Conservation (phyloP, 2,113 vertebrate species). For the Tetraodon nigroviridis region DNA sequence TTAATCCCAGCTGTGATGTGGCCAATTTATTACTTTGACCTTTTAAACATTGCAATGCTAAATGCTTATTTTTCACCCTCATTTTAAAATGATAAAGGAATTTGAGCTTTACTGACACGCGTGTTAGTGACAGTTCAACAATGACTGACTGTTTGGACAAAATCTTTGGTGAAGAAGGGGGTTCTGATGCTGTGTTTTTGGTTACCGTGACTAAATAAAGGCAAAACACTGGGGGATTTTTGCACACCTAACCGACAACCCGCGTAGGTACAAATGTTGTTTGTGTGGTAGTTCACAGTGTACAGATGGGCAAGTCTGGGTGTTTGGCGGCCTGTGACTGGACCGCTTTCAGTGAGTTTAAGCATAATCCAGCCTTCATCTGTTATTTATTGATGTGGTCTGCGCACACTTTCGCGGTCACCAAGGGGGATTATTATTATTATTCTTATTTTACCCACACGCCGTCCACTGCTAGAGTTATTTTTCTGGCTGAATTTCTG, state of each 20-base stretch:
- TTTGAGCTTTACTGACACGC: slow-evolving; percentile 34
- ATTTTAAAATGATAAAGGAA: slow-evolving; percentile 27
- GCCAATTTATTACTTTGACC: slow-evolving; percentile 52
- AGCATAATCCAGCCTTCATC: slow-evolving; percentile 19
- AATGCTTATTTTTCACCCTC: slow-evolving; percentile 39
- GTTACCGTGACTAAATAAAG: no score
- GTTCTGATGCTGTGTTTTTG: background rate
- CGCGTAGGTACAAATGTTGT: slow-evolving; percentile 14
- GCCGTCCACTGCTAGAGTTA: slow-evolving; percentile 20
- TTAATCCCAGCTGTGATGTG: slow-evolving; percentile 53
- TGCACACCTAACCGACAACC: no score
- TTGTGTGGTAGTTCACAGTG: slow-evolving; percentile 58
- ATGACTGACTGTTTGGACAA: slow-evolving; percentile 34
- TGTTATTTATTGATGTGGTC: slow-evolving; percentile 48
- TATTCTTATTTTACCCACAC: slow-evolving; percentile 2
- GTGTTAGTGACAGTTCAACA: slow-evolving; percentile 32
- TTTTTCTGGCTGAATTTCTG: slow-evolving; percentile 34
- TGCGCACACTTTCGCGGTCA: slow-evolving; percentile 36
- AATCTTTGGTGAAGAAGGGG: slow-evolving; percentile 15
- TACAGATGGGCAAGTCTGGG: slow-evolving; percentile 41
- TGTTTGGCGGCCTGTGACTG: slow-evolving; percentile 40
- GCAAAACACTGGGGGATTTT: no score
- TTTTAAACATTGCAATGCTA: slow-evolving; percentile 23
- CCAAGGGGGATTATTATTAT: slow-evolving; percentile 28
- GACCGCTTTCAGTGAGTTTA: slow-evolving; percentile 15